Base-by-base conservation (phyloP, 2,888 invertebrate genomes). In the Galerucella nymphaeae region DNA sequence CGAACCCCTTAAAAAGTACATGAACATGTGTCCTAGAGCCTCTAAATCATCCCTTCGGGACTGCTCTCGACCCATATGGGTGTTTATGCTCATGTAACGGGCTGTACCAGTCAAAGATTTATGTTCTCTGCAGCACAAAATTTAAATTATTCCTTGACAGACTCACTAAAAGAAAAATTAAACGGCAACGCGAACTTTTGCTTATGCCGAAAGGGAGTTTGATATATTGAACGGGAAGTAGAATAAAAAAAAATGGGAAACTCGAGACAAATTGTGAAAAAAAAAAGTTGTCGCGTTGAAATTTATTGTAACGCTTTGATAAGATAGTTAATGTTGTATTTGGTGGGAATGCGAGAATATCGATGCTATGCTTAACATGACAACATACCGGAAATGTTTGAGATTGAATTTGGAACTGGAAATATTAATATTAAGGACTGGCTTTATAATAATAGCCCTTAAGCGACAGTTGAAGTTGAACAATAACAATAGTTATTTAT, bases 71-170 rank as follows among this genome's bases (percentile, higher is more conserved):
- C 99, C 99, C 90, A 99, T 93, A 91, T 99, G 99, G 87, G 99
- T 99, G 89, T 99, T 99, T 89, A 99, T 99, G 89, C 98, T 99
- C 99, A 99, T 99, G 90, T 99, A 99, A 89, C 99, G 93, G 83
- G 99, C 99, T 80, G 99, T 99, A 84, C 99, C 99, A 78, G 99
- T 99, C 86, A 99, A 92, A 87, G 98, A 99, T 91, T 99, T 99
- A 91, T 99, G 99, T 91, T 99, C 99, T 91, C 99, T 95, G 72
- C 13, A 90, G 76, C 70, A 55, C 65, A 65, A 72, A 30, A 59
- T 59, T 68, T 18, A 74, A 59, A 66, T 45, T 50, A 67, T 14
- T 53, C 62, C 18, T 53, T 58, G 38, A 63, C 62, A 42, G 48
- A 45, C 63, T 59, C 55, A 23, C 62, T 63, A 42, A 58, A 62